Evolutionary conservation across 2,113 vertebrate species (phyloP).

Genomic region (Gulo gulo): DNA sequence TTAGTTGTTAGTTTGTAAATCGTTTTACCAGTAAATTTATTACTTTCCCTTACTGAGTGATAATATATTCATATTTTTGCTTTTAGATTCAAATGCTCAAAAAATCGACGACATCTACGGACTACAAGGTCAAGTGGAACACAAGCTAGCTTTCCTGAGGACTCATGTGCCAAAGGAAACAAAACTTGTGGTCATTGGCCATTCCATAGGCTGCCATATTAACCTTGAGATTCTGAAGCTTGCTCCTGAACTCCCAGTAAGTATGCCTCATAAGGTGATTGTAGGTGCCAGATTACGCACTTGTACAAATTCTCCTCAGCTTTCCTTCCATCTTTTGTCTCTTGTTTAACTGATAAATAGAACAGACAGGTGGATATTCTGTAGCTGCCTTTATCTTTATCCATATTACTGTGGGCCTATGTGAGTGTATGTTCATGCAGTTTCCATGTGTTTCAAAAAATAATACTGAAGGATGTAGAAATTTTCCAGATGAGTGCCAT

Average conservation of each 20-base stretch:
- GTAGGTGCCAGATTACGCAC: rapidly evolving
- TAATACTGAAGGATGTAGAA: background rate
- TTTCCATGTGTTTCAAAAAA: background rate
- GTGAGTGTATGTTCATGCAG: background rate
- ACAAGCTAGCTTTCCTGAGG: constrained; percentile 93
- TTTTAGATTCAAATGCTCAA: constrained; percentile 83
- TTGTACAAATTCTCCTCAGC: background rate
- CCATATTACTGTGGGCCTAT: background rate
- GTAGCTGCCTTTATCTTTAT: background rate
- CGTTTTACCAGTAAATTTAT: background rate
- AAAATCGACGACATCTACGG: constrained; percentile 90
- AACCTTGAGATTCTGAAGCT: constrained; percentile 92
- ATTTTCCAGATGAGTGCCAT: constrained; percentile 10
- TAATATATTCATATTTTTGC: constrained; percentile 47
- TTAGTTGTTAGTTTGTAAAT: background rate
- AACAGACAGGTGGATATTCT: background rate
- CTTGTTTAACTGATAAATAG: background rate
- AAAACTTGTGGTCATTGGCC: constrained; percentile 91
- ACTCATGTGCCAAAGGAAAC: constrained; percentile 88
- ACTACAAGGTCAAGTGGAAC: constrained; percentile 92
- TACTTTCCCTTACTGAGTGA: background rate
- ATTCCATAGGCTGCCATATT: constrained; percentile 95
- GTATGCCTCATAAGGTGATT: background rate
- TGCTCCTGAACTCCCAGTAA: constrained; percentile 90
- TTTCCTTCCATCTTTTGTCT: background rate